A percentile compares a stretch with the other conserved stretches of the same genome.
Evolutionary conservation across 2,888 invertebrate species (phyloP).

Genomic region (Nemapogon koenigi): DNA sequence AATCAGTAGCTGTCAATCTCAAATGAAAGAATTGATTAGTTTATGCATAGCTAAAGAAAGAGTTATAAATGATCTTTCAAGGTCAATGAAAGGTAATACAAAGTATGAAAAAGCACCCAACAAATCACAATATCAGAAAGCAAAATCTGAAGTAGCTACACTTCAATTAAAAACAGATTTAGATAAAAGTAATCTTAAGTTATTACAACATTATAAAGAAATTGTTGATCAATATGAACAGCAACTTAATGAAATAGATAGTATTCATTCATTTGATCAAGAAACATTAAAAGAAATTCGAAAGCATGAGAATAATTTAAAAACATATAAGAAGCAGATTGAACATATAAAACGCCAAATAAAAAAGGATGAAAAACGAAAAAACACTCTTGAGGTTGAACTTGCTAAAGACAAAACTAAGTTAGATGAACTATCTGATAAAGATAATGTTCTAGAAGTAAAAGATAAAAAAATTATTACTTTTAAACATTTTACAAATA

Average conservation of each 20-base stretch:
- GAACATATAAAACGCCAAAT: slow-evolving; percentile 77
- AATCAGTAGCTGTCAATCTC: slow-evolving; percentile 70
- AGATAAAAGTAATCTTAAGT: slow-evolving; percentile 55
- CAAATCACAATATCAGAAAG: slow-evolving; percentile 65
- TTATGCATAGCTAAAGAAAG: slow-evolving; percentile 72
- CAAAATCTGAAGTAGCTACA: slow-evolving; percentile 59
- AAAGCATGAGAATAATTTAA: slow-evolving; percentile 75
- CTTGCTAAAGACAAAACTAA: slow-evolving; percentile 60
- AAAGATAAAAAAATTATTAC: slow-evolving; percentile 66
- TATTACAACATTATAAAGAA: slow-evolving; percentile 36
- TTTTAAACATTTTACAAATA: slow-evolving; percentile 68
- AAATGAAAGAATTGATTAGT: slow-evolving; percentile 75
- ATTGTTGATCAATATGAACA: slow-evolving; percentile 39
- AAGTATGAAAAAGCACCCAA: slow-evolving; percentile 63
- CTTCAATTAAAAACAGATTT: slow-evolving; percentile 66
- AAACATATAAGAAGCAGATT: slow-evolving; percentile 77
- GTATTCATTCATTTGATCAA: slow-evolving; percentile 58
- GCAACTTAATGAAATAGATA: slow-evolving; percentile 39
- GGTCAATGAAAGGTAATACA: slow-evolving; percentile 25
- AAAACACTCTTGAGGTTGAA: slow-evolving; percentile 72
- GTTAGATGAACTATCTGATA: slow-evolving; percentile 51
- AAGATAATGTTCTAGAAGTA: slow-evolving; percentile 53
- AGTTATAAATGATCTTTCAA: slow-evolving; percentile 71
- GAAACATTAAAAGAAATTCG: slow-evolving; percentile 70
- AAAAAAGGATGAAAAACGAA: slow-evolving; percentile 76